Evolutionary conservation across 2,113 vertebrate genomes (phyloP), one percentile per base, ranked within the genome.

Genomic region (Anthoscopus minutus): DNA sequence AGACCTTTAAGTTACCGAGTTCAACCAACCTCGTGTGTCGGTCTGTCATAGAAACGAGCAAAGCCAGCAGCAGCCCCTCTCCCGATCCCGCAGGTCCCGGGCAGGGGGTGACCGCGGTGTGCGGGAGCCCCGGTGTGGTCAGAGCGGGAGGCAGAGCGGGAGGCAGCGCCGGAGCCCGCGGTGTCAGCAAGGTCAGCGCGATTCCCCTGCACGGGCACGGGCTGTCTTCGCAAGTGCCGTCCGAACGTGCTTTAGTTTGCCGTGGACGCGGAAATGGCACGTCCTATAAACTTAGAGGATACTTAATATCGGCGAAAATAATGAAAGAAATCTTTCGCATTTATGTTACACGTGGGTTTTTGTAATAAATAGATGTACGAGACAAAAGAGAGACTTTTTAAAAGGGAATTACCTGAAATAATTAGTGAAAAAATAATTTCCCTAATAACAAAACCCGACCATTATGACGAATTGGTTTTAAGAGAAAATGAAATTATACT

Each of bases 161-260:
- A 61, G 24, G 6, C 38, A 17, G 13, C 13, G 10, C 10, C n/a
- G 13, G 72, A 70, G 5, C 33, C n/a, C 31, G 33, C 15, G 33
- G 54, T 9, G 60, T 3, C 40, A n/a, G 53, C 57, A 0, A 7
- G 80, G 67, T 13, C 65, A 58, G 64, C 54, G 14, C 38, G 1
- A 4, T 11, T 1, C 10, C 13, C 6, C 50, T 1, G 2, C 48
- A 9, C 23, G 20, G 74, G 13, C 56, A 25, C 0, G 15, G 57
- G 35, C 66, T 73, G 31, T 21, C 2, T 10, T 25, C n/a, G 1
- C 72, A 4, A 18, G 7, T 1, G n/a, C 24, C 3, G 2, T 18
- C 70, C 31, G 9, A 18, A 25, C 2, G 25, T 2, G 44, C 13
- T 15, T 67, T 10, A 2, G 33, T n/a, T 35, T 38, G 25, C 76